Evolutionary conservation across 2,888 invertebrate genomes (phyloP).

Genomic region (Luperina testacea): DNA sequence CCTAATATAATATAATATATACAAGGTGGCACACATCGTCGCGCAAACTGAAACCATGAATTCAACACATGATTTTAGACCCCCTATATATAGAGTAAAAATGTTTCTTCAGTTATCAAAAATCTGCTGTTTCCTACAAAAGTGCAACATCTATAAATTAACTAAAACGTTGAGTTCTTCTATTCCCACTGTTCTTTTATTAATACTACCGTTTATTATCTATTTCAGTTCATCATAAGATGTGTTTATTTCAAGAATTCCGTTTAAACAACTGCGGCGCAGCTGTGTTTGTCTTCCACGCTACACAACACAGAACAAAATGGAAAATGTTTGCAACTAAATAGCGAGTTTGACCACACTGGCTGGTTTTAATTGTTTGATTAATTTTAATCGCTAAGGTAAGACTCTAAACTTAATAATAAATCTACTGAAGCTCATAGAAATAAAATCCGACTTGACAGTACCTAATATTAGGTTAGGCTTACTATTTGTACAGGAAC

Average conservation of each 20-base stretch:
- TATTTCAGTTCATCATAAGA: constrained; percentile 45
- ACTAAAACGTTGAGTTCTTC: neutral
- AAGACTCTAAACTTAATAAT: neutral
- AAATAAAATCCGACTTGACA: neutral
- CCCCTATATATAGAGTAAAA: too few relatives aligned
- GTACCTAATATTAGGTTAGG: neutral
- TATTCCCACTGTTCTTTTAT: constrained; percentile 6
- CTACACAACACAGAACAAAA: constrained; percentile 20
- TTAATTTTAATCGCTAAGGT: neutral
- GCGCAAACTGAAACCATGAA: too few relatives aligned
- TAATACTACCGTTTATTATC: constrained; percentile 38
- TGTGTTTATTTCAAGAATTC: constrained; percentile 37
- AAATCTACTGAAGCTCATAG: neutral
- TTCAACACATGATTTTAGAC: too few relatives aligned
- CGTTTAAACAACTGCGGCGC: constrained; percentile 37
- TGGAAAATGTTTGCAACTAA: constrained; percentile 25
- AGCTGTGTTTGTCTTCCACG: constrained; percentile 36
- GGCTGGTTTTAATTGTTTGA: neutral
- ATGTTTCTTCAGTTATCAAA: too few relatives aligned
- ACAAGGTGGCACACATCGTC: too few relatives aligned
- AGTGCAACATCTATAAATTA: neutral
- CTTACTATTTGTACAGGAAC: neutral
- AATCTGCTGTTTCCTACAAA: too few relatives aligned
- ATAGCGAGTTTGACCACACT: constrained; percentile 2
- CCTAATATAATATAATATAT: too few relatives aligned